Evolutionary conservation across 2,888 invertebrate species (phyloP), one percentile per base, ranked within the genome.

Genomic region (Automeris io): DNA sequence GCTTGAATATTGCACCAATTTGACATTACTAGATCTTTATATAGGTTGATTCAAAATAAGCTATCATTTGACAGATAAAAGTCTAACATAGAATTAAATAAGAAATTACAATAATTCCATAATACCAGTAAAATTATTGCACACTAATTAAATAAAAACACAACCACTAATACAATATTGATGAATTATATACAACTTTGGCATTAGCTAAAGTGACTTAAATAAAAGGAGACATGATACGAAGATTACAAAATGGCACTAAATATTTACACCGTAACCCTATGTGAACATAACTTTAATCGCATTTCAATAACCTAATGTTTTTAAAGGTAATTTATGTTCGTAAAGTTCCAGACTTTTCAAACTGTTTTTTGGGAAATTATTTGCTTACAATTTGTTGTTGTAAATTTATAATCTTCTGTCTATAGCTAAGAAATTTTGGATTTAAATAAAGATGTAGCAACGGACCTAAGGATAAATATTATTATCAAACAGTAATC

Each of bases 161-260:
- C 67, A 78, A 78, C 71, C 73, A 49, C 54, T 61, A 69, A 51
- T 61, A 16, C 13, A 9, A 37, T 31, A 22, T 32, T 32, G 32
- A 25, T 33, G 18, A 45, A 47, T 56, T 71, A 73, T 70, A 63
- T 78, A 83, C 78, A 85, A 76, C 85, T 85, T 85, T 85, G 85
- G 86, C 82, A 73, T 82, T 74, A 68, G 72, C 78, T 80, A 71
- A 70, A 37, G 35, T 33, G 32, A 39, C 56, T 51, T 62, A 63
- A 52, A 47, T 48, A 48, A 50, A 56, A 50, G 53, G 49, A 53
- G 50, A 35, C 18, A 41, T 29, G 33, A 45, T 37, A 24, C 21
- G 37, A 49, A 50, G 59, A 57, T 64, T 61, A 64, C 54, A 59
- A 61, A 70, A 77, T 77, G 77, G 77, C 77, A 77, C 77, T 74